A percentile compares a stretch with the other conserved stretches of the same genome.
These are phyloP conservation scores for Calypte anna DNA, from an alignment of 2,113 vertebrate species.

Conservation along the genomic window DNA sequence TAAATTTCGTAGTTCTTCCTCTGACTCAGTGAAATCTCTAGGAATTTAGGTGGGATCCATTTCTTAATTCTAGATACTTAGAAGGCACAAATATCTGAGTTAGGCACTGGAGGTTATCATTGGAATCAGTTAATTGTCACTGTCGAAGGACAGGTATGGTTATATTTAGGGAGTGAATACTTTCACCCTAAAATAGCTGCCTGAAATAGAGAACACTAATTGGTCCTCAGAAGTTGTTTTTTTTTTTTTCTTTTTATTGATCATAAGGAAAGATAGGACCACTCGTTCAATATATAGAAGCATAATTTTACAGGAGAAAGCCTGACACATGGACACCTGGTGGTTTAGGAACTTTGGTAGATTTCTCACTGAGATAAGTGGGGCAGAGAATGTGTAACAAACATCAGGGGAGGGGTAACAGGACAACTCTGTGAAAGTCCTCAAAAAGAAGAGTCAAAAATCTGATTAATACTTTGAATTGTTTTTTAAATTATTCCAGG, in stretches of 20 bases:
- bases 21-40: not conserved
- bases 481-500: not conserved
- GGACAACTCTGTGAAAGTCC: not conserved
- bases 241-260: not conserved
- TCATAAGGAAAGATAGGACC: not conserved
- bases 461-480: not conserved
- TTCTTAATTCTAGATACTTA: not conserved
- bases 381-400: not conserved
- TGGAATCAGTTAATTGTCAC: not conserved
- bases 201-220: not conserved
- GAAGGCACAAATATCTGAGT: not conserved
- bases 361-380: not conserved
- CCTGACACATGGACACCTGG: not conserved
- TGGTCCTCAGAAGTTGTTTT: not conserved
- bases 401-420: not conserved
- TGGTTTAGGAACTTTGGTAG: not conserved
- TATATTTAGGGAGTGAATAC: not conserved
- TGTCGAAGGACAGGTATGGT: not conserved
- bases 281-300: not conserved
- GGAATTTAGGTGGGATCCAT: not conserved
- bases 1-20: not conserved
- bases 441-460: not conserved
- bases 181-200: not conserved
- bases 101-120: not conserved
- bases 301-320: not conserved